These are phyloP conservation scores for Aradophagus sp. DNA, from an alignment of 1,140 invertebrate genomes.

Conservation along the genomic window DNA sequence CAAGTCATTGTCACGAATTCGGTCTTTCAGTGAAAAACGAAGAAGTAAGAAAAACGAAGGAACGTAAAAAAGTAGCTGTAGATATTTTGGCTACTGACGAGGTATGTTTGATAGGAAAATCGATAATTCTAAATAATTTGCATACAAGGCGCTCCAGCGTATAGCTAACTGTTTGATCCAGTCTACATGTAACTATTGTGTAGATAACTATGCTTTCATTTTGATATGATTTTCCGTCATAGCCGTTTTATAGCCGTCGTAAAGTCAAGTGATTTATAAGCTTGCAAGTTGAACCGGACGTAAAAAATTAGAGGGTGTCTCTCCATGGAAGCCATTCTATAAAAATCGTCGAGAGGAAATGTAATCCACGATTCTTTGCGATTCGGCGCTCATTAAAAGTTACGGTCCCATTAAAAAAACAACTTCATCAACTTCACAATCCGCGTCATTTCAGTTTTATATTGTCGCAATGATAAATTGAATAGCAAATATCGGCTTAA, in stretches of 20 bases:
- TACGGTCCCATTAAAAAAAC: constrained; percentile 38
- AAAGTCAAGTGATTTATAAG: constrained; percentile 53
- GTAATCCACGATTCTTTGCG: constrained; percentile 42
- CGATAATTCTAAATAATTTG: no score
- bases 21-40: no score
- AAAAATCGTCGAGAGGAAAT: constrained; percentile 41
- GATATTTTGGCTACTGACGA: no score
- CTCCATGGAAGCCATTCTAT: constrained; percentile 34
- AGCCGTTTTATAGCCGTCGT: constrained; percentile 34
- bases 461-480: no score
- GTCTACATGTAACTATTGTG: no score
- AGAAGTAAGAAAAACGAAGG: no score
- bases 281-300: constrained; percentile 43
- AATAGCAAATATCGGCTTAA: no score
- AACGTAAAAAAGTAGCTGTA: no score
- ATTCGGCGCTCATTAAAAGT: constrained; percentile 34
- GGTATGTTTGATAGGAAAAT: no score
- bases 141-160: no score
- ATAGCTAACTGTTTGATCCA: no score
- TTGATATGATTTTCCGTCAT: constrained; percentile 45
- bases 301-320: constrained; percentile 47
- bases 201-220: constrained; percentile 28
- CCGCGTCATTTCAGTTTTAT: constrained; percentile 18
- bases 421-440: constrained; percentile 25
- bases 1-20: no score